Evolutionary conservation across 2,113 vertebrate species (phyloP).

Genomic region (Sitta europaea): DNA sequence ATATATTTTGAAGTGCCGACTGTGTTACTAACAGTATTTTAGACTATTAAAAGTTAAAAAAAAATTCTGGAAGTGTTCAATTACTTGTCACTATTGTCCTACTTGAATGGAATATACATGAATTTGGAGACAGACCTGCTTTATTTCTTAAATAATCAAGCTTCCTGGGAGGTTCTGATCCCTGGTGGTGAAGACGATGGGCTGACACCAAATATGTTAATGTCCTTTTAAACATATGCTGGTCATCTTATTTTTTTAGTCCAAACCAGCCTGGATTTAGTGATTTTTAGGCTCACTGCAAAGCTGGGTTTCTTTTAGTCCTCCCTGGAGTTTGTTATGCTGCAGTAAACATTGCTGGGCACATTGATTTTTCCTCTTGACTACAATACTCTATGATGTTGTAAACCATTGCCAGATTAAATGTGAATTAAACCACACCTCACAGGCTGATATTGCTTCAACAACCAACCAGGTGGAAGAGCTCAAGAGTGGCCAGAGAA

Average conservation of each 20-base stretch:
- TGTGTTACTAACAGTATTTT: constrained; percentile 1
- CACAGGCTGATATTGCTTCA: not conserved
- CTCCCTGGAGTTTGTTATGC: not conserved
- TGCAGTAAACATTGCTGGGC: not conserved
- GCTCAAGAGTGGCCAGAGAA: not conserved
- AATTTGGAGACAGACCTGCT: not conserved
- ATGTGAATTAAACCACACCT: not conserved
- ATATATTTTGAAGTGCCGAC: constrained; percentile 40
- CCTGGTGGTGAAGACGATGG: fast-evolving
- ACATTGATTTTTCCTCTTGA: not conserved
- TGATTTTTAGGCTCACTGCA: not conserved
- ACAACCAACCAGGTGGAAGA: fast-evolving
- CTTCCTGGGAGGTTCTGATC: not conserved
- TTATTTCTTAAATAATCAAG: not conserved
- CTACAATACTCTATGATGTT: not conserved
- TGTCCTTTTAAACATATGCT: not conserved
- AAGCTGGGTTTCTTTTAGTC: not conserved
- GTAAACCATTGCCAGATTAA: not conserved
- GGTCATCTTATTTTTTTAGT: not conserved
- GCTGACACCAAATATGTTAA: not conserved
- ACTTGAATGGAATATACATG: not conserved
- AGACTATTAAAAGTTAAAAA: constrained; percentile 16
- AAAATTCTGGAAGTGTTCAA: not conserved
- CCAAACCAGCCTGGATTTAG: not conserved
- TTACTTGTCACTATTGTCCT: not conserved